phyloP scores from a whole-genome alignment of 2,113 vertebrate species.

The Symphodus melops region DNA sequence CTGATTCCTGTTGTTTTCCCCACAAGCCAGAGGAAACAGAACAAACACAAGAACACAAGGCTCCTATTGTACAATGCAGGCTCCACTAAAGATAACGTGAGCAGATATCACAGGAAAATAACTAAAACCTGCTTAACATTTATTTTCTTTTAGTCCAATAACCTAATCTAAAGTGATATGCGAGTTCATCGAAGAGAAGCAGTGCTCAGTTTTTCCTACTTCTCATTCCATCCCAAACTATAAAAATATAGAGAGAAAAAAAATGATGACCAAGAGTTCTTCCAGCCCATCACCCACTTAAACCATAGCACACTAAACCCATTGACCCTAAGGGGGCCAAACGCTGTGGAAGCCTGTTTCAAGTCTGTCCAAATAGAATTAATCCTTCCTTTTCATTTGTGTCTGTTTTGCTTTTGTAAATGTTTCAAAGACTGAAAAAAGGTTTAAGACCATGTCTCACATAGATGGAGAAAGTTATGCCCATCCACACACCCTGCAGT shows the following conservation, averaged over 20 bases:
- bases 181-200: neutral
- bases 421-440: constrained; percentile 47
- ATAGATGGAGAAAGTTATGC: constrained; percentile 66
- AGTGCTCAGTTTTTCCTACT: neutral
- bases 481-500: constrained; percentile 50
- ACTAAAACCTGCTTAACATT: constrained; percentile 26
- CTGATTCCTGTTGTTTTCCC: constrained; percentile 50
- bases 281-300: constrained; percentile 41
- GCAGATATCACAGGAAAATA: constrained; percentile 20
- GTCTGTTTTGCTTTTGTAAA: constrained; percentile 60
- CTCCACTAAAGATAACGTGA: constrained; percentile 19
- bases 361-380: constrained; percentile 61
- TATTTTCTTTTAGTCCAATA: constrained; percentile 38
- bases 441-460: constrained; percentile 35
- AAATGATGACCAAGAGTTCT: constrained; percentile 5
- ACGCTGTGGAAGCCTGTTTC: constrained; percentile 45
- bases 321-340: constrained; percentile 44
- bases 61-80: constrained; percentile 43
- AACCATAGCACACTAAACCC: constrained; percentile 48
- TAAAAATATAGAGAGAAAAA: constrained; percentile 11
- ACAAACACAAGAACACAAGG: constrained; percentile 58
- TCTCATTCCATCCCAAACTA: neutral
- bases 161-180: constrained; percentile 13
- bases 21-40: constrained; percentile 45
- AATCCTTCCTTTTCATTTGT: constrained; percentile 59